phyloP scores from a whole-genome alignment of 2,113 vertebrate species.

The Dromiciops gliroides region DNA sequence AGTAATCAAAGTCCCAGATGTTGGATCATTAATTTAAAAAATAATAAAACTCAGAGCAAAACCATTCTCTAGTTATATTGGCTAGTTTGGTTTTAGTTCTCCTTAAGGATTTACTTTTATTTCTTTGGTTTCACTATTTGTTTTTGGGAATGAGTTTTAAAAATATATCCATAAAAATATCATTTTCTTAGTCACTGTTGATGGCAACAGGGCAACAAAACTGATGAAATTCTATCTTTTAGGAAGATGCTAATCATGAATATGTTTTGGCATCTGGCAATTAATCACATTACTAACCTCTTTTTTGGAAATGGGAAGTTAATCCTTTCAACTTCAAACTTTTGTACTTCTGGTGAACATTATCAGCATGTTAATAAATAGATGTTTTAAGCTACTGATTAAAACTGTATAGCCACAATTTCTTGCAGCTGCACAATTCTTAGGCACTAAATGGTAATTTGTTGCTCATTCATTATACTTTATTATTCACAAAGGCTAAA shows the following conservation, averaged over 20 bases:
- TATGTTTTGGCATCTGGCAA: slow-evolving; percentile 82
- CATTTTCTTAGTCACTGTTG: slow-evolving; percentile 72
- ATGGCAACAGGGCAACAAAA: slow-evolving; percentile 53
- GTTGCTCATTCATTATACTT: slow-evolving; percentile 50
- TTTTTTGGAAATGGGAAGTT: slow-evolving; percentile 82
- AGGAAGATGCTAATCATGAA: slow-evolving; percentile 84
- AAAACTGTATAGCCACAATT: slow-evolving; percentile 39
- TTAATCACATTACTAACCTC: slow-evolving; percentile 84
- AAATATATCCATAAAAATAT: slow-evolving; percentile 41
- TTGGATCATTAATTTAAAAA: slow-evolving; percentile 40
- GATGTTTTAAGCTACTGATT: slow-evolving; percentile 56
- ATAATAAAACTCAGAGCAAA: neutral
- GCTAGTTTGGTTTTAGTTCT: slow-evolving; percentile 23
- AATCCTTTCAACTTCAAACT: slow-evolving; percentile 79
- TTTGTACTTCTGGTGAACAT: slow-evolving; percentile 72
- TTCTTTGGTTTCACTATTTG: neutral
- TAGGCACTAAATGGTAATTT: slow-evolving; percentile 33
- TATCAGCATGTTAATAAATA: slow-evolving; percentile 66
- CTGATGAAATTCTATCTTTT: slow-evolving; percentile 85
- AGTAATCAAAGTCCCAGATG: slow-evolving; percentile 21
- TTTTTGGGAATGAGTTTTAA: slow-evolving; percentile 23
- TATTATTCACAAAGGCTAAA: slow-evolving; percentile 1
- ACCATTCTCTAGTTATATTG: slow-evolving; percentile 3
- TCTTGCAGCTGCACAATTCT: slow-evolving; percentile 49
- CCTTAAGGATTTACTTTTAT: neutral